Base-by-base conservation (phyloP, 2,113 vertebrate genomes). In the Microcebus griseorufus region DNA sequence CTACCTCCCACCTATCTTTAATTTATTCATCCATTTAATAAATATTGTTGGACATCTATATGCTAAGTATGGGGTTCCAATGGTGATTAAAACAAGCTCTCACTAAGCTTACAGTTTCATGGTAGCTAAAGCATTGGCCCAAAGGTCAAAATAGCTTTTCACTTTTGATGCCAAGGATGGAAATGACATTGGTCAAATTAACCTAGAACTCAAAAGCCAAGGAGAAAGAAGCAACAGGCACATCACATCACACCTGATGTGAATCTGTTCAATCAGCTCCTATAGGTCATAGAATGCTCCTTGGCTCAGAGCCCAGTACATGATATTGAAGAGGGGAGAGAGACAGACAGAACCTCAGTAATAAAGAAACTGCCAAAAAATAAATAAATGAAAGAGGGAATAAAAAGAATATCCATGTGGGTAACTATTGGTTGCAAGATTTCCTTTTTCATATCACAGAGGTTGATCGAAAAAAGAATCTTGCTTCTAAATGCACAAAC, bases 401-500 rank as follows among this genome's bases (percentile, higher is more conserved):
- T 82, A 67, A 82, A 93, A 69, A 73, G 69, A 80, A 39, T 70
- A 27, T 70, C 78, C 25, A 48, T 17, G 8, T 14, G 79, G n/a
- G 60, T 23, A 55, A 75, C 53, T 85, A 45, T 34, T 81, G 48
- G 39, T 32, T 86, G 60, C 55, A 92, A 86, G 39, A 64, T 58
- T 70, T 86, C 37, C 39, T 82, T 86, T 93, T 75, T 81, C 51
- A 48, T 73, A 55, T 70, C 34, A n/a, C 16, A 82, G 39, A 9
- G 9, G 6, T 27, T 60, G 48, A 32, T 37, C 39, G 51, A 78
- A 93, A 69, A 94, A 90, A 58, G 32, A 79, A 80, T 14, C 45
- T 88, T 90, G 64, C 17, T 95, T 93, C 86, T 88, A 88, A 95
- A 84, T 80, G 65, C 48, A 81, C 70, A 90, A 94, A 90, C 88